phyloP scores from a whole-genome alignment of 2,888 invertebrate genomes.

The Amblyteles armatorius region DNA sequence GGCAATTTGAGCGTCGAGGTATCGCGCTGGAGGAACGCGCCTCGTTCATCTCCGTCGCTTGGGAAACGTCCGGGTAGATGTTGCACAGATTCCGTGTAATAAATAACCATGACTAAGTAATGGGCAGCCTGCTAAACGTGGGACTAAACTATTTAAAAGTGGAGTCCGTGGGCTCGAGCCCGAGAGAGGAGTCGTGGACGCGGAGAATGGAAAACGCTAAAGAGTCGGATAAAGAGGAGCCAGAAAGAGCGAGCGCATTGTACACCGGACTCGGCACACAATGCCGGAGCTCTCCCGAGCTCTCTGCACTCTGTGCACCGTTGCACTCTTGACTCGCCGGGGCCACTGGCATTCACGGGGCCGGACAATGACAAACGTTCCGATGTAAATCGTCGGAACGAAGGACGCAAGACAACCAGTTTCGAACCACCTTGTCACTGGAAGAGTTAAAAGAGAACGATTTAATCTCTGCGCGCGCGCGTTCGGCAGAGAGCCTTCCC shows the following conservation, averaged over 20 bases:
- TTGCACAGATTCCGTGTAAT: slow-evolving; percentile 49
- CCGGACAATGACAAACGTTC: slow-evolving; percentile 73
- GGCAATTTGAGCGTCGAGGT: background rate
- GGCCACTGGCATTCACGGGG: slow-evolving; percentile 55
- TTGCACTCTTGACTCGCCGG: slow-evolving; percentile 68
- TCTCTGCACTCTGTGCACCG: slow-evolving; percentile 41
- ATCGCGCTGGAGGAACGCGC: background rate
- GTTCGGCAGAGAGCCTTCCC: slow-evolving; percentile 1
- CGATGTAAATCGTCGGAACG: slow-evolving; percentile 71
- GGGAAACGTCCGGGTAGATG: slow-evolving; percentile 38
- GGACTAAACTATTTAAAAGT: slow-evolving; percentile 73
- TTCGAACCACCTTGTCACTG: slow-evolving; percentile 68
- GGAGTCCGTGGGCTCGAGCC: slow-evolving; percentile 58
- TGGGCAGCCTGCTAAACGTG: slow-evolving; percentile 63
- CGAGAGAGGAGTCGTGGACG: slow-evolving; percentile 28
- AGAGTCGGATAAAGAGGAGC: slow-evolving; percentile 19
- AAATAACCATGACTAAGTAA: slow-evolving; percentile 56
- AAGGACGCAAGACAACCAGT: slow-evolving; percentile 65
- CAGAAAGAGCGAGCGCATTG: slow-evolving; percentile 49
- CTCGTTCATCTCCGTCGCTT: slow-evolving; percentile 19
- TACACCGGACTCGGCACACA: slow-evolving; percentile 56
- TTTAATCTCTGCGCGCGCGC: slow-evolving; percentile 63
- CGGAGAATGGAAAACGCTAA: slow-evolving; percentile 28
- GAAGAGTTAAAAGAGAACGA: slow-evolving; percentile 64
- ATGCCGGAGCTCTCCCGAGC: slow-evolving; percentile 54